Evolutionary conservation across 1,140 invertebrate genomes (phyloP).

Genomic region (Lethocerus indicus): DNA sequence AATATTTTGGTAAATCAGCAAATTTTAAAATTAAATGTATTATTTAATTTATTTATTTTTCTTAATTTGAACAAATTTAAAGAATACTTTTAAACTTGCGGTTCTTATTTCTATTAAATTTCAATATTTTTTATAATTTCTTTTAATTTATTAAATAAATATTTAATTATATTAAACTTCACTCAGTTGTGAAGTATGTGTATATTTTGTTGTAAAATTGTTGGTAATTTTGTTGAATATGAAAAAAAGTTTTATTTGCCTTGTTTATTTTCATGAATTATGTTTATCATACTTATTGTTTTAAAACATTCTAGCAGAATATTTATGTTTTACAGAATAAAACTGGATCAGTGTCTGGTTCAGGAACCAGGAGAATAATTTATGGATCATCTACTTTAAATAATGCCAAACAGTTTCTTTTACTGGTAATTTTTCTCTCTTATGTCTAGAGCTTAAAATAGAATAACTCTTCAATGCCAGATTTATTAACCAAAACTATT

Average conservation of each 20-base stretch:
- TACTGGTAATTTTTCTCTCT: conserved; percentile 42
- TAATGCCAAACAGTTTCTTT: conserved; percentile 83
- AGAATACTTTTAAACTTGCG: not conserved
- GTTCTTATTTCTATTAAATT: not conserved
- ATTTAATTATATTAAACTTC: no score
- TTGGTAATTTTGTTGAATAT: not conserved
- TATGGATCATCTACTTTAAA: conserved; percentile 89
- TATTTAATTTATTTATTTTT: not conserved
- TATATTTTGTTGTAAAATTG: not conserved
- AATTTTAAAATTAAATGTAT: conserved; percentile 11
- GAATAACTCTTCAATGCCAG: not conserved
- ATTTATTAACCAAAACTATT: not conserved
- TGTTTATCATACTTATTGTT: conserved; percentile 1
- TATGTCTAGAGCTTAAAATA: not conserved
- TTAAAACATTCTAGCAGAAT: not conserved
- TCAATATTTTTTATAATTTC: not conserved
- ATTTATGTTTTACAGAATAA: conserved; percentile 15
- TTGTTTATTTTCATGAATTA: not conserved
- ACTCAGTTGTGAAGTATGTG: not conserved
- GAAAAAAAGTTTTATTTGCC: not conserved
- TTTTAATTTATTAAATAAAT: no score
- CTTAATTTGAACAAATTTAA: not conserved
- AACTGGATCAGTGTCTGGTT: conserved; percentile 11
- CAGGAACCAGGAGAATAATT: conserved; percentile 43
- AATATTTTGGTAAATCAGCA: conserved; percentile 8